Evolutionary conservation across 2,888 invertebrate species (phyloP).

Genomic region (Platycnemis pennipes): DNA sequence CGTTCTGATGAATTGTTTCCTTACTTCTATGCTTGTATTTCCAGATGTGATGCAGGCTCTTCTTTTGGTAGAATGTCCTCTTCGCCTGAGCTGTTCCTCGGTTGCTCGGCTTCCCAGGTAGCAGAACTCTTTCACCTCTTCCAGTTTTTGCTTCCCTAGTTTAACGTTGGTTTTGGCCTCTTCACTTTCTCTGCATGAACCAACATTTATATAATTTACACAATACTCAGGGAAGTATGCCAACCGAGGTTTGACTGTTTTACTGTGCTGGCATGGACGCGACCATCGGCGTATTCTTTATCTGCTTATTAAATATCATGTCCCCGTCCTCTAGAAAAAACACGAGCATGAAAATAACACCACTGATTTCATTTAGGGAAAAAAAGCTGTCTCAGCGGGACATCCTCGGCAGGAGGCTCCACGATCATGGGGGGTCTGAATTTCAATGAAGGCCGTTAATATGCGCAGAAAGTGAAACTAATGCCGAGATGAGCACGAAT

Average conservation of each 20-base stretch:
- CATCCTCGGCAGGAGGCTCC: neutral
- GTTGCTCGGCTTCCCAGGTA: too few species aligned
- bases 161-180: too few species aligned
- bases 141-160: too few species aligned
- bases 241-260: neutral
- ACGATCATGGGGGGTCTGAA: neutral
- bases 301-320: neutral
- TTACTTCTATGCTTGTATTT: too few species aligned
- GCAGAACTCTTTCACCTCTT: too few species aligned
- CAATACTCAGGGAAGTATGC: too few species aligned
- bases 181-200: too few species aligned
- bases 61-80: too few species aligned
- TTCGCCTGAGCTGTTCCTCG: too few species aligned
- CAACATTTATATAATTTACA: too few species aligned
- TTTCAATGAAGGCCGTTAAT: neutral
- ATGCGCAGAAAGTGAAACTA: neutral
- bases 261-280: neutral
- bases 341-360: neutral
- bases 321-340: neutral
- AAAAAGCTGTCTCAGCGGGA: neutral
- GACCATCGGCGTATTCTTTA: neutral
- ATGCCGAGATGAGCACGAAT: neutral
- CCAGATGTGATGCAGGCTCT: too few species aligned
- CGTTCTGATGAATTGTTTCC: too few species aligned
- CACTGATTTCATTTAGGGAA: neutral